phyloP scores from a whole-genome alignment of 2,113 vertebrate species.

The Lagopus leucura region DNA sequence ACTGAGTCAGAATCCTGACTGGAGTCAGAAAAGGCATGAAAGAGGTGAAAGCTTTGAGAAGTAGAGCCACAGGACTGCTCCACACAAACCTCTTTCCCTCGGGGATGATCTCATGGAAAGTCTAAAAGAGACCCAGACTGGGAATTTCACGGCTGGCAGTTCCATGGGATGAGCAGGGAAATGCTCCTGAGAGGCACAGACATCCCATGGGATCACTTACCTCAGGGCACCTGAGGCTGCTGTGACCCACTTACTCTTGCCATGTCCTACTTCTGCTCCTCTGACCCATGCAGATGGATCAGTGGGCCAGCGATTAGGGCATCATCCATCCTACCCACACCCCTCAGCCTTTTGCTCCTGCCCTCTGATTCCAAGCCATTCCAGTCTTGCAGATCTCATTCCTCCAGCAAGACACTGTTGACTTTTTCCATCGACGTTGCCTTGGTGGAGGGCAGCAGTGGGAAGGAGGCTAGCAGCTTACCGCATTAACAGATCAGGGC shows the following conservation, averaged over 20 bases:
- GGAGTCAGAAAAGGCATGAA: background rate
- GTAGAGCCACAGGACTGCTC: background rate
- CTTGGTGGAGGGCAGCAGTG: background rate
- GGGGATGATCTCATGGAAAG: background rate
- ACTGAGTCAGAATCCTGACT: background rate
- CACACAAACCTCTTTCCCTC: background rate
- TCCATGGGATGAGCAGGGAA: rapidly evolving
- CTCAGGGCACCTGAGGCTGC: background rate
- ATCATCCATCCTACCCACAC: background rate
- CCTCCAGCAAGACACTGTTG: background rate
- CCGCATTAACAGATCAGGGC: conserved; percentile 55
- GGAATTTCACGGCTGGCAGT: background rate
- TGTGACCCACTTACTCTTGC: conserved; percentile 32
- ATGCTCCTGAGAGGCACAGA: background rate
- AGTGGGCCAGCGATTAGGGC: background rate
- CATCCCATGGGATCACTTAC: rapidly evolving
- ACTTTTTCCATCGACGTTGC: conserved; percentile 5
- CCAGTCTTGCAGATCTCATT: background rate
- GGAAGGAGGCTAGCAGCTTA: conserved; percentile 48
- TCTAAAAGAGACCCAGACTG: background rate
- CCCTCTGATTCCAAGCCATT: background rate
- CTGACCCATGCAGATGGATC: background rate
- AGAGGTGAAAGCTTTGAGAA: background rate
- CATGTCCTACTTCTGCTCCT: background rate
- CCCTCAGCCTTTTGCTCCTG: conserved; percentile 29